Evolutionary conservation across 1,140 invertebrate genomes (phyloP).

Genomic region (Drosophila fuyamai): DNA sequence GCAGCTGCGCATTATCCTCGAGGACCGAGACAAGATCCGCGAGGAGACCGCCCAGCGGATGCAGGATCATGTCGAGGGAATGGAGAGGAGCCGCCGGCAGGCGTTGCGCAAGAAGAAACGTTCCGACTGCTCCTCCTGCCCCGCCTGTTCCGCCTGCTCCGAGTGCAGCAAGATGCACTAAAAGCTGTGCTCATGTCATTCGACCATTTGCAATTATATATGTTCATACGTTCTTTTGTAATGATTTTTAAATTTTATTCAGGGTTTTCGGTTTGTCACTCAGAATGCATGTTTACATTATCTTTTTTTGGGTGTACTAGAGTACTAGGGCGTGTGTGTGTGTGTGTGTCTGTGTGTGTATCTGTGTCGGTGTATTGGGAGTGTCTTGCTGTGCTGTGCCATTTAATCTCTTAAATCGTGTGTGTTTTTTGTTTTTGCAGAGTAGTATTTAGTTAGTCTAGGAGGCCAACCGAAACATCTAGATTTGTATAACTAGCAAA

Average conservation of each 20-base stretch:
- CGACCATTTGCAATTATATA: no score
- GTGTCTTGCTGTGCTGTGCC: conserved; percentile 21
- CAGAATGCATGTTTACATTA: conserved; percentile 14
- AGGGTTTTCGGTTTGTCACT: conserved; percentile 21
- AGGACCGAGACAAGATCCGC: background rate
- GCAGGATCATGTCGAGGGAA: background rate
- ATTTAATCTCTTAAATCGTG: conserved; percentile 26
- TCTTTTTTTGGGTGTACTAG: conserved; percentile 8
- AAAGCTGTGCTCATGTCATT: background rate
- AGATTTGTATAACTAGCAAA: conserved; percentile 21
- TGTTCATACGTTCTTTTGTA: background rate
- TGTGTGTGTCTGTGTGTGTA: background rate
- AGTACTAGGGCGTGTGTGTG: conserved; percentile 6
- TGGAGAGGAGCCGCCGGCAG: background rate
- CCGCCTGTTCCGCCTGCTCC: no score
- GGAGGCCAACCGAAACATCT: conserved; percentile 25
- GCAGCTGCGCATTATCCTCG: background rate
- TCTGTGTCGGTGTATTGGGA: background rate
- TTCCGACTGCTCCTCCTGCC: no score
- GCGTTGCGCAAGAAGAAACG: background rate
- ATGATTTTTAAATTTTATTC: conserved; percentile 36
- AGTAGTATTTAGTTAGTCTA: conserved; percentile 25
- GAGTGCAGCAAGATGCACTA: background rate
- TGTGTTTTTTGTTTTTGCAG: background rate
- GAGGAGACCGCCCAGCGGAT: background rate